Conservation (phyloP, 2,797 vertebrate species). For the Aselliscus stoliczkanus region DNA sequence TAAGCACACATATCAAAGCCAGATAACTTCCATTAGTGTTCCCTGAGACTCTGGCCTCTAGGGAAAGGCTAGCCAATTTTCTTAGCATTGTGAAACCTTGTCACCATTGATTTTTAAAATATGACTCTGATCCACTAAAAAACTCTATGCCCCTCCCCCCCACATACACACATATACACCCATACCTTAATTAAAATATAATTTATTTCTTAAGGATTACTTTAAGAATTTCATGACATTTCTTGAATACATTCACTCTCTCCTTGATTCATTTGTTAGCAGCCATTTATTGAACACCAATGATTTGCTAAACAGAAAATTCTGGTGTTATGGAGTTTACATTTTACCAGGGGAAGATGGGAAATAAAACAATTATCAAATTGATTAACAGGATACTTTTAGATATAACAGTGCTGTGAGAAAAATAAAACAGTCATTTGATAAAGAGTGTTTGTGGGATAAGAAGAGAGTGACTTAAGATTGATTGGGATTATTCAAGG, state of each 20-base stretch:
- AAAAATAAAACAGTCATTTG: background rate
- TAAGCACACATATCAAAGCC: background rate
- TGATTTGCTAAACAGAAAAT: background rate
- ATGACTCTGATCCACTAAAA: background rate
- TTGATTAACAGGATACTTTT: background rate
- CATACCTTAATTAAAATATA: background rate
- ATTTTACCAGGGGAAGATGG: background rate
- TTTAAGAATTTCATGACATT: background rate
- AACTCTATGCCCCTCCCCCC: background rate
- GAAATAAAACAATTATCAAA: background rate
- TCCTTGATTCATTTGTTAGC: background rate
- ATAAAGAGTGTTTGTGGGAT: background rate
- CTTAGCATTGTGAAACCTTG: background rate
- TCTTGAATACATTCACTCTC: background rate
- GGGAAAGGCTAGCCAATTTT: background rate
- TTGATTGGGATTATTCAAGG: background rate
- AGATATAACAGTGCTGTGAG: background rate
- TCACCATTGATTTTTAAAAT: background rate
- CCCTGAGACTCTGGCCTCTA: background rate
- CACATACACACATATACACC: background rate
- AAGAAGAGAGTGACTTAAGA: background rate
- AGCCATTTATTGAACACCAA: background rate
- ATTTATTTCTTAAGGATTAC: background rate
- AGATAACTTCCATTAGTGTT: background rate
- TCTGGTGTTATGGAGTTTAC: background rate